Conservation (phyloP, 1,140 invertebrate genomes). For the Drosophila pallidifrons region DNA sequence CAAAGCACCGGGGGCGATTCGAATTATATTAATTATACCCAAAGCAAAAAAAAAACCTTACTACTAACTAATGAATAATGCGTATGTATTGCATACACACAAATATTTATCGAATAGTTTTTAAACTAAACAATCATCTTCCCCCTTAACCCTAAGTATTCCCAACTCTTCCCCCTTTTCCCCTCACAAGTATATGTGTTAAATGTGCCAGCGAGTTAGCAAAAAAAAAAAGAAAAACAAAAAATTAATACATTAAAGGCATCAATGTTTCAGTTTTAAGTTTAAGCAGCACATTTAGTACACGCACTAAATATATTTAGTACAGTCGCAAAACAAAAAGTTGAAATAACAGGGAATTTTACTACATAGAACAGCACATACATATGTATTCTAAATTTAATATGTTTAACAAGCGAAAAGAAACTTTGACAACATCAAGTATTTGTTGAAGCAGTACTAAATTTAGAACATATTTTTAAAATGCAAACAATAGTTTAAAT, state of each 20-base stretch:
- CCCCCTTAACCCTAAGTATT: neutral
- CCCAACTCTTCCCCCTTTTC: neutral
- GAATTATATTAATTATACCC: conserved; percentile 5
- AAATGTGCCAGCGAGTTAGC: conserved; percentile 28
- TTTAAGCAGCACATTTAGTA: conserved; percentile 44
- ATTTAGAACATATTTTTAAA: too few species aligned
- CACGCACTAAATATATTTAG: conserved; percentile 41
- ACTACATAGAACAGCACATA: neutral
- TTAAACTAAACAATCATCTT: conserved; percentile 33
- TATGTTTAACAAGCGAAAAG: too few species aligned
- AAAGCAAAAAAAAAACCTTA: neutral
- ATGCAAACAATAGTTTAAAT: too few species aligned
- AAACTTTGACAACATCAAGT: too few species aligned
- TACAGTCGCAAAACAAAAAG: neutral
- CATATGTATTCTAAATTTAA: too few species aligned
- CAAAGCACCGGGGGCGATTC: conserved; percentile 21
- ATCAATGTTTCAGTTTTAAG: conserved; percentile 36
- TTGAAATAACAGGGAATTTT: neutral
- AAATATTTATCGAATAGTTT: conserved; percentile 53
- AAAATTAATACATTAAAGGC: neutral
- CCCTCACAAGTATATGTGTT: conserved; percentile 10
- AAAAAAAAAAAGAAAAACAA: too few species aligned
- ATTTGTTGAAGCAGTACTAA: too few species aligned
- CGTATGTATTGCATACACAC: too few species aligned
- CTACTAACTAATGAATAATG: conserved; percentile 6